phyloP scores from a whole-genome alignment of 2,888 invertebrate species.

The Troides oblongomaculatus region DNA sequence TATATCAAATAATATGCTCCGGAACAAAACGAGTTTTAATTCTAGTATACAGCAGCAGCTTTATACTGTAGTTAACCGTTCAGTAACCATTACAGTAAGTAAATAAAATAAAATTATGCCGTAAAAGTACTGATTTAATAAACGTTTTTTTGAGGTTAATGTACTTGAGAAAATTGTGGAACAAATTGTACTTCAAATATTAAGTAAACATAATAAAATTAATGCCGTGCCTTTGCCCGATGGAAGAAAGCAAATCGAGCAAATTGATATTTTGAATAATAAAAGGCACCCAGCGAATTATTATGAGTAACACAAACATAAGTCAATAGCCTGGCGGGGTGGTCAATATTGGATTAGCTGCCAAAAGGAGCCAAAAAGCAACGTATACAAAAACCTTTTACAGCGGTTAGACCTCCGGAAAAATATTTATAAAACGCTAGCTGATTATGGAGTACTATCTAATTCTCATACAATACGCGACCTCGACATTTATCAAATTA shows the following conservation, averaged over 20 bases:
- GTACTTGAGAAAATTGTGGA: slow-evolving; percentile 2
- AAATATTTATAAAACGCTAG: slow-evolving; percentile 74
- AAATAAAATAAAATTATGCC: too few species aligned
- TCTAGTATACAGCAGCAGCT: too few species aligned
- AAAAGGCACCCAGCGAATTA: slow-evolving; percentile 73
- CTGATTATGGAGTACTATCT: slow-evolving; percentile 48
- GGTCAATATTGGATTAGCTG: slow-evolving; percentile 80
- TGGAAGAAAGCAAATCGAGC: slow-evolving; percentile 67
- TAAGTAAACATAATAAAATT: slow-evolving; percentile 47
- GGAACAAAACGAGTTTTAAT: too few species aligned
- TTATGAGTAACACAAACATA: slow-evolving; percentile 78
- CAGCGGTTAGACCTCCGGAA: slow-evolving; percentile 72
- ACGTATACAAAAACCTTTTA: slow-evolving; percentile 81
- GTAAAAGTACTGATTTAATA: too few species aligned
- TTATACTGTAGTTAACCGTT: too few species aligned
- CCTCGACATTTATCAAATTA: not conserved
- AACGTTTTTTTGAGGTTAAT: not conserved
- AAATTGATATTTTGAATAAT: slow-evolving; percentile 80
- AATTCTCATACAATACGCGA: not conserved
- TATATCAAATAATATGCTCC: too few species aligned
- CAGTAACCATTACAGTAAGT: too few species aligned
- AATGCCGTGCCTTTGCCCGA: slow-evolving; percentile 44
- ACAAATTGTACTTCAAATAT: slow-evolving; percentile 27
- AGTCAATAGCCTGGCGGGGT: slow-evolving; percentile 77
- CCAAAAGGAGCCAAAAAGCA: slow-evolving; percentile 80